Evolutionary conservation across 1,140 invertebrate species (phyloP), one percentile per base, ranked within the genome.

Genomic region (Drosophila sturtevanti): DNA sequence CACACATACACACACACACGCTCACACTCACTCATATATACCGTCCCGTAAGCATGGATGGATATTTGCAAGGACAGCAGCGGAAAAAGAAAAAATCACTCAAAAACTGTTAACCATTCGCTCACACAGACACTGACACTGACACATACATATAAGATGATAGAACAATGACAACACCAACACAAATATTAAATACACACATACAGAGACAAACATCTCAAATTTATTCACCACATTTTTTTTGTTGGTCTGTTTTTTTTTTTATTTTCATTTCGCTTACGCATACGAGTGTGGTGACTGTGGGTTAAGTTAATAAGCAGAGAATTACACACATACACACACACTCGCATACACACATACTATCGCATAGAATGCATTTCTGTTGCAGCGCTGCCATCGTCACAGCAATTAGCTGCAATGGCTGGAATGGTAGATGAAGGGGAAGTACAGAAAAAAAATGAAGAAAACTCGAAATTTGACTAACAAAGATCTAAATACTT

Each of bases 221-320:
- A 81, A 77, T 78, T 86, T 75, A 86, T 87, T 87, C 82, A 86
- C 82, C 82, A 86, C 79, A 82, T 78, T 87, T 85, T 85, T 75
- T 78, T 44, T 12, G n/a, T 48, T 41, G 73, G 70, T 77, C 65
- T 68, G 35, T 71, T 85, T 80, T 67, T 80, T 77, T 31, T 31
- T 31, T 31, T 31, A 31, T 31, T 6, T 73, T n/a, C n/a, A 63
- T 77, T 79, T 77, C 60, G 66, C 59, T 62, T 68, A 81, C 62
- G 65, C 78, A 87, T 51, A 77, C 70, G 52, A 61, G 61, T 68
- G 65, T 55, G 18, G 18, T 44, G 18, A 48, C 41, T 44, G 41
- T 48, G 41, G 41, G 41, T 48, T 48, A 48, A 21, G 41, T 59
- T 77, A 69, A 48, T 72, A 73, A 76, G 73, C 73, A 75, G 58